Base-by-base conservation (phyloP, 2,113 vertebrate species). In the Empidonax alnorum region DNA sequence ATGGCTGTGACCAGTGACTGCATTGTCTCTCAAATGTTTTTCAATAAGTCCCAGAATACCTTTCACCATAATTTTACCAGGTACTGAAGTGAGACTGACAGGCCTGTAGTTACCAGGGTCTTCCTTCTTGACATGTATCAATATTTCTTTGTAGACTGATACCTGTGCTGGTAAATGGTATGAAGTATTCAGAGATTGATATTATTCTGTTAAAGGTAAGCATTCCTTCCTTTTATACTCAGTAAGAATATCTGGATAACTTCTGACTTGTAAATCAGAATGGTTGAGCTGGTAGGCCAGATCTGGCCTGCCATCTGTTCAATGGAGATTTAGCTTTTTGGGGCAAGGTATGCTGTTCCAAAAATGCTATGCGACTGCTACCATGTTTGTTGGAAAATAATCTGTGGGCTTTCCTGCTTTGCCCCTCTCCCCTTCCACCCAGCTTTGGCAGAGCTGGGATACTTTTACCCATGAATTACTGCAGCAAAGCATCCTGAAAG, bases 151-250 rank as follows among this genome's bases (percentile, higher is more conserved):
- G 24, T 97, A 99, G 99, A 93, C 98, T 99, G 95, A 99, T 98
- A 97, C 99, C 99, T 78, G 99, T 99, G 76, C 98, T 99, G 87
- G 98, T 99, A 96, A 99, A 99, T 97, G 99, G 99, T 94, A 99
- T 99, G 99, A 99, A 99, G 96, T 99, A 99, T 97, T 99, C 99
- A 21, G 99, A 99, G 97, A 99, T 99, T 68, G 99, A 99, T 98
- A 99, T 99, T 87, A 99, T 99, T 96, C 98, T 99, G 69, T 98
- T 99, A 88, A 99, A 99, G 99, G 99, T 99, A 96, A 98, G 98
- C 63, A 96, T 37, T 35, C 12, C 31, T 82, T 78, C 87, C 59
- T 79, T 66, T 83, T 69, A 50, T 84, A 66, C 62, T 87, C 35
- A 37, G 14, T 73, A 68, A 65, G 62, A 80, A 75, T 87, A 87